Conservation (phyloP, 2,113 vertebrate species). For the Misgurnus mizolepis region DNA sequence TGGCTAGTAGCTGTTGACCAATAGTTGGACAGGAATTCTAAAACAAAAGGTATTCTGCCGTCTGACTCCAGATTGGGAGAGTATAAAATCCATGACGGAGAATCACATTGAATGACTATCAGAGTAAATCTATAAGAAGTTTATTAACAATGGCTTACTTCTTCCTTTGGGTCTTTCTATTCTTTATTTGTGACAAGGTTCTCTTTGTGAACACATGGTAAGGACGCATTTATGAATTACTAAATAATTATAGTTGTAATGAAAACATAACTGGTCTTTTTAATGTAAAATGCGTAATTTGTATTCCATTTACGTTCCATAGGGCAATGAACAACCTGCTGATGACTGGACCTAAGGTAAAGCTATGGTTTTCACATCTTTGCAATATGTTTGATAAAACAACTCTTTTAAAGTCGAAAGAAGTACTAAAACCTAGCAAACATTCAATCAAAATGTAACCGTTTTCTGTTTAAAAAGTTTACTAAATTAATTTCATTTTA, state of each 20-base stretch:
- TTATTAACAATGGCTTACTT: slow-evolving; percentile 54
- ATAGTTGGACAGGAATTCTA: slow-evolving; percentile 21
- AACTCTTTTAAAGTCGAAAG: too few relatives aligned
- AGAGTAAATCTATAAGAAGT: neutral
- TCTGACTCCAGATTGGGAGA: slow-evolving; percentile 14
- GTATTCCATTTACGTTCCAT: slow-evolving; percentile 49
- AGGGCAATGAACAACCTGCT: slow-evolving; percentile 96
- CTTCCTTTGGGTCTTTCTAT: slow-evolving; percentile 68
- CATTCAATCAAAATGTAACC: too few relatives aligned
- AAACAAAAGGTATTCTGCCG: slow-evolving; percentile 44
- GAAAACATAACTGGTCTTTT: neutral
- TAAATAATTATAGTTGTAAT: neutral
- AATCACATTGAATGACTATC: neutral
- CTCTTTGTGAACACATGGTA: slow-evolving; percentile 81
- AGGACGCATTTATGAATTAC: slow-evolving; percentile 51
- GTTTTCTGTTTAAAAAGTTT: too few relatives aligned
- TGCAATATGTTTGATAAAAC: too few relatives aligned
- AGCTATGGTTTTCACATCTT: neutral
- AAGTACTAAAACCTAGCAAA: too few relatives aligned
- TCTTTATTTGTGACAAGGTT: slow-evolving; percentile 63
- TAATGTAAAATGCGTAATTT: neutral
- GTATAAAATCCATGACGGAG: slow-evolving; percentile 39
- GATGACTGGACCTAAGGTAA: slow-evolving; percentile 96
- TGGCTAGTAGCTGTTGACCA: slow-evolving; percentile 32
- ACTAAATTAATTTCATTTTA: too few relatives aligned